phyloP scores from a whole-genome alignment of 2,888 invertebrate genomes.

The Acanthacorydalis orientalis region DNA sequence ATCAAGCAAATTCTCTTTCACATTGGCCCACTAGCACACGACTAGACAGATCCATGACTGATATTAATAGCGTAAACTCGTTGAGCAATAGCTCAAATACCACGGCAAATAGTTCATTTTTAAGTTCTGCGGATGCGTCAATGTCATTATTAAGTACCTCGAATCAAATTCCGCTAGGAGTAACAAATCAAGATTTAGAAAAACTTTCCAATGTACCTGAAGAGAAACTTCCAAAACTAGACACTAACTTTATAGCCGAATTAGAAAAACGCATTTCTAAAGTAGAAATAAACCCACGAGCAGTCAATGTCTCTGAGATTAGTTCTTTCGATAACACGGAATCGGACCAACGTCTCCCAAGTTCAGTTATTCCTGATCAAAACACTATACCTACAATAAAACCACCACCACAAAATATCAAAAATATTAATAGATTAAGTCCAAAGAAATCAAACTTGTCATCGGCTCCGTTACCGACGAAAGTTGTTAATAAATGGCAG shows the following conservation, averaged over 20 bases:
- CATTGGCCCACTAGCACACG: slow-evolving; percentile 1
- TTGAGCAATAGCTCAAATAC: not conserved
- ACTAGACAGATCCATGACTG: not conserved
- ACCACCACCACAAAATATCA: slow-evolving; percentile 27
- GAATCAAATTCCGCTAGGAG: no score
- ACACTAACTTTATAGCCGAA: slow-evolving; percentile 42
- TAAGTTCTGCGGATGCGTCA: no score
- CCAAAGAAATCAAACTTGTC: slow-evolving; percentile 9
- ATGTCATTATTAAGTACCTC: no score
- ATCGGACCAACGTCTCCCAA: no score
- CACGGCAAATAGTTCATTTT: no score
- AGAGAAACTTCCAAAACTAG: slow-evolving; percentile 26
- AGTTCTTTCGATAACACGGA: slow-evolving; percentile 11
- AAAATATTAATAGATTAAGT: slow-evolving; percentile 16
- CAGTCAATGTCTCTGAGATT: no score
- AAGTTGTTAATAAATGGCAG: slow-evolving; percentile 24
- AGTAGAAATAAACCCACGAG: slow-evolving; percentile 14
- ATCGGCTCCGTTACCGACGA: slow-evolving; percentile 16
- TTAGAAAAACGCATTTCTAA: slow-evolving; percentile 42
- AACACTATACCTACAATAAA: slow-evolving; percentile 19
- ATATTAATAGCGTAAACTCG: not conserved
- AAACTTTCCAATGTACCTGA: not conserved
- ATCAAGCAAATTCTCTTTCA: not conserved
- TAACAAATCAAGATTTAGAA: no score
- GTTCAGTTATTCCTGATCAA: no score